Percentiles rank a stretch among this genome's conserved stretches.
Conservation (phyloP, 1,140 invertebrate genomes). For the Melipona quadrifasciata region DNA sequence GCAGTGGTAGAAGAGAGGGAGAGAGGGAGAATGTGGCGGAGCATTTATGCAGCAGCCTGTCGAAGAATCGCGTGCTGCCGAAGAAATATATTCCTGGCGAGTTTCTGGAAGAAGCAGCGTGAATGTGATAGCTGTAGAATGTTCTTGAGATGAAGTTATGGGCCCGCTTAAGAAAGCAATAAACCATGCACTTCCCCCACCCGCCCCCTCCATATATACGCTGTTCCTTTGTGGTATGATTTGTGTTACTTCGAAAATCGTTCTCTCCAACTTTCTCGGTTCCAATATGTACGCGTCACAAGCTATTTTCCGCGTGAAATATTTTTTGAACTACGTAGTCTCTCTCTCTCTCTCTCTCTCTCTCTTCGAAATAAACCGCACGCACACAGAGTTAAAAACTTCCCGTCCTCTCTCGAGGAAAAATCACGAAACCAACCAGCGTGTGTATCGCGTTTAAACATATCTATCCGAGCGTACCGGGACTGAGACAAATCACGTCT, state of each 20-base stretch:
- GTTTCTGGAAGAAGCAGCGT: background rate
- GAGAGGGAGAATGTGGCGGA: background rate
- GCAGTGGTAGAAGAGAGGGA: no score
- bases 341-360: no score
- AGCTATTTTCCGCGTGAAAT: background rate
- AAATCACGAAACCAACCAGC: background rate
- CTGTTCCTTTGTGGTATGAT: background rate
- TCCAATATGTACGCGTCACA: background rate
- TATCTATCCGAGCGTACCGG: constrained; percentile 1
- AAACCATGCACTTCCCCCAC: background rate
- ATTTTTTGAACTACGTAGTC: background rate
- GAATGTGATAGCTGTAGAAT: constrained; percentile 32
- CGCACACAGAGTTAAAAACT: no score
- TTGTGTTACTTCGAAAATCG: background rate
- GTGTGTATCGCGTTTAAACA: background rate
- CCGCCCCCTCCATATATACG: background rate
- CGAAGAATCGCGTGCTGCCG: constrained; percentile 8
- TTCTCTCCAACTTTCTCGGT: background rate
- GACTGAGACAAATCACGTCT: constrained; percentile 24
- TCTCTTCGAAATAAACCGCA: no score
- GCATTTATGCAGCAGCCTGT: constrained; percentile 28
- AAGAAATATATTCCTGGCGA: background rate
- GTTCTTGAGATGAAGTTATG: constrained; percentile 25
- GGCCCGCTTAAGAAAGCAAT: background rate
- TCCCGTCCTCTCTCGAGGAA: no score